A percentile compares a stretch with the other conserved stretches of the same genome.
Conservation (phyloP, 2,113 vertebrate species). For the Anas platyrhynchos region DNA sequence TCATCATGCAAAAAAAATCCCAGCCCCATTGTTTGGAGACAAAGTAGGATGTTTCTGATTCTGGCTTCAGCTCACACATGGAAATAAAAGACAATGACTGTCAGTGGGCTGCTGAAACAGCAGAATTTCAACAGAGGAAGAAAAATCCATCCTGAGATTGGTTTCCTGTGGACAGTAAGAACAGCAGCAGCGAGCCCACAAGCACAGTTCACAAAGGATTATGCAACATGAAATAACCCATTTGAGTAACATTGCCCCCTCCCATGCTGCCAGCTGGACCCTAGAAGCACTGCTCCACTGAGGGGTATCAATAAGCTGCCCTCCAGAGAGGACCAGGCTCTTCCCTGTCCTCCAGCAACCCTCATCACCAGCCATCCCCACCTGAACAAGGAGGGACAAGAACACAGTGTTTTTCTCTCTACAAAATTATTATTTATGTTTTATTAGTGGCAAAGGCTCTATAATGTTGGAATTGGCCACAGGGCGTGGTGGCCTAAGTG, state of each 20-base stretch:
- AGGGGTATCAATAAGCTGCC: background rate
- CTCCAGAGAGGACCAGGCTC: background rate
- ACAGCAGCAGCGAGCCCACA: background rate
- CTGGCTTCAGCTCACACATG: background rate
- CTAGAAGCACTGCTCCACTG: background rate
- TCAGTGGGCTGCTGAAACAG: background rate
- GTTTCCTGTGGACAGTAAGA: background rate
- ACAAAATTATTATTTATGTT: slow-evolving; percentile 51
- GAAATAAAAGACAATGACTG: slow-evolving; percentile 35
- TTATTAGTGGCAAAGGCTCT: background rate
- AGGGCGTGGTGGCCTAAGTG: slow-evolving; percentile 35
- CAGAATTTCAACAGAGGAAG: slow-evolving; percentile 3
- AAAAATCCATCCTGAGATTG: background rate
- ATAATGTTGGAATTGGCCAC: fast-evolving
- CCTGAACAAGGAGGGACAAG: background rate
- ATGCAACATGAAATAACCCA: fast-evolving
- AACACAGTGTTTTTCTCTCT: background rate
- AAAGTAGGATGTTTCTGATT: slow-evolving; percentile 16
- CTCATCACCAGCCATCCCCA: background rate
- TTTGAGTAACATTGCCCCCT: background rate
- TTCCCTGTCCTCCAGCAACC: background rate
- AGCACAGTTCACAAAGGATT: background rate
- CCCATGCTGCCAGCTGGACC: background rate
- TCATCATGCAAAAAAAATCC: background rate
- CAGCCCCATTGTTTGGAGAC: slow-evolving; percentile 23